These are phyloP conservation scores for Illadopsis cleaveri DNA, from an alignment of 2,113 vertebrate species.

Conservation along the genomic window DNA sequence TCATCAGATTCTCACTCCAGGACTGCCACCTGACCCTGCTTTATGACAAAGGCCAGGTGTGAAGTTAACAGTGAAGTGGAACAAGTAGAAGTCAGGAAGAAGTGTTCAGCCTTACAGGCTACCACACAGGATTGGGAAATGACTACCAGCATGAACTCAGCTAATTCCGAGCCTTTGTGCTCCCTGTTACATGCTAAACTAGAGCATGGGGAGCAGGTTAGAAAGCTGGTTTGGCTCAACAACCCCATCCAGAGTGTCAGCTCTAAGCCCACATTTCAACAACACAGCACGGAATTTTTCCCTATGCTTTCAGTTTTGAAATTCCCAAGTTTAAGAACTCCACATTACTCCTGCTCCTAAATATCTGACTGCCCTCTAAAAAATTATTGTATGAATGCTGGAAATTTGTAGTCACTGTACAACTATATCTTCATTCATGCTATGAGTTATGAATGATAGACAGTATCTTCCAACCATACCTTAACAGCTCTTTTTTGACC, in stretches of 20 bases:
- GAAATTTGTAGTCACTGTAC: background rate
- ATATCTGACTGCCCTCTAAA: background rate
- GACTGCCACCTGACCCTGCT: background rate
- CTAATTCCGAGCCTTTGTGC: background rate
- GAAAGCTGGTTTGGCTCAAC: background rate
- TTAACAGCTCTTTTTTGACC: conserved; percentile 42
- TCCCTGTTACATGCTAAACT: background rate
- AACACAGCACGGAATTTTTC: background rate
- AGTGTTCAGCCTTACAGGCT: background rate
- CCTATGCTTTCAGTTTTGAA: background rate
- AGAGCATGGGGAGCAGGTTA: background rate
- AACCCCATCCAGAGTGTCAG: background rate
- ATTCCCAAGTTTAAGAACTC: background rate
- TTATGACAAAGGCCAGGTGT: background rate
- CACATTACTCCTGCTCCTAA: background rate
- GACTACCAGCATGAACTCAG: background rate
- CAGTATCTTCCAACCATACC: background rate
- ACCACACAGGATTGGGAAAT: background rate
- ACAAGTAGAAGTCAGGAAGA: background rate
- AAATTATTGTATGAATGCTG: background rate
- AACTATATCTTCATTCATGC: background rate
- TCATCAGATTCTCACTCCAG: background rate
- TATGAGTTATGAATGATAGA: background rate
- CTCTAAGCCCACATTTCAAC: background rate
- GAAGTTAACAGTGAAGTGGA: background rate